A percentile compares a stretch with the other conserved stretches of the same genome.
phyloP scores from a whole-genome alignment of 1,140 invertebrate species.

The Leptoteleia sp. region DNA sequence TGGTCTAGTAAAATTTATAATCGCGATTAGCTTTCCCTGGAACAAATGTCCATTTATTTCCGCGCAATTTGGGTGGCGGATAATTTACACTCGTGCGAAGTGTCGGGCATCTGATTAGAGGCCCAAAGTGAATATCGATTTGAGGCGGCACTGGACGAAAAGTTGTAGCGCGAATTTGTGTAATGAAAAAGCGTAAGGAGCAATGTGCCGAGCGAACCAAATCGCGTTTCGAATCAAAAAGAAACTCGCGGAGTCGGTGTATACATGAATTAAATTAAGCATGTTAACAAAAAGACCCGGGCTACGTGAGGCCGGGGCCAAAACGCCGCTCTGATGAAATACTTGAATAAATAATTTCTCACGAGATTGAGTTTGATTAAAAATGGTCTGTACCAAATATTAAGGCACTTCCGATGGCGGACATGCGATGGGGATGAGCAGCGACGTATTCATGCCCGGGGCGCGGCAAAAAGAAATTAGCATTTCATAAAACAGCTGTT shows the following conservation, averaged over 20 bases:
- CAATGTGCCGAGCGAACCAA: too few relatives aligned
- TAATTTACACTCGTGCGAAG: too few relatives aligned
- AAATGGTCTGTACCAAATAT: slow-evolving; percentile 61
- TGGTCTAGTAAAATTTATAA: slow-evolving; percentile 29
- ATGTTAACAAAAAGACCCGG: slow-evolving; percentile 39
- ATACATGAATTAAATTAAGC: slow-evolving; percentile 37
- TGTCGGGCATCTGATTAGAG: too few relatives aligned
- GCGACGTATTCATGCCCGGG: slow-evolving; percentile 60
- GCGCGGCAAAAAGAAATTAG: slow-evolving; percentile 64
- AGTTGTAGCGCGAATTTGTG: too few relatives aligned
- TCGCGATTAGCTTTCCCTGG: slow-evolving; percentile 17
- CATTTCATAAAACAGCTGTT: slow-evolving; percentile 69
- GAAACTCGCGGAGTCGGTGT: neutral
- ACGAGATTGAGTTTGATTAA: slow-evolving; percentile 63
- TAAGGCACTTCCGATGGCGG: slow-evolving; percentile 59
- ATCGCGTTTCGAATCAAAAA: neutral
- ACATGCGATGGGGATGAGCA: slow-evolving; percentile 58
- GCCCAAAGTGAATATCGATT: too few relatives aligned
- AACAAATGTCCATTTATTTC: too few relatives aligned
- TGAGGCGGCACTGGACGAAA: too few relatives aligned
- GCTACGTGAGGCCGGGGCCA: slow-evolving; percentile 16
- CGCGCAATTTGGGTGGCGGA: too few relatives aligned
- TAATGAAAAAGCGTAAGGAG: too few relatives aligned
- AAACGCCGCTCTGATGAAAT: slow-evolving; percentile 30
- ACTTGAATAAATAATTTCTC: slow-evolving; percentile 66